These are phyloP conservation scores for Syngnathus scovelli DNA, from an alignment of 2,113 vertebrate genomes.

Conservation along the genomic window DNA sequence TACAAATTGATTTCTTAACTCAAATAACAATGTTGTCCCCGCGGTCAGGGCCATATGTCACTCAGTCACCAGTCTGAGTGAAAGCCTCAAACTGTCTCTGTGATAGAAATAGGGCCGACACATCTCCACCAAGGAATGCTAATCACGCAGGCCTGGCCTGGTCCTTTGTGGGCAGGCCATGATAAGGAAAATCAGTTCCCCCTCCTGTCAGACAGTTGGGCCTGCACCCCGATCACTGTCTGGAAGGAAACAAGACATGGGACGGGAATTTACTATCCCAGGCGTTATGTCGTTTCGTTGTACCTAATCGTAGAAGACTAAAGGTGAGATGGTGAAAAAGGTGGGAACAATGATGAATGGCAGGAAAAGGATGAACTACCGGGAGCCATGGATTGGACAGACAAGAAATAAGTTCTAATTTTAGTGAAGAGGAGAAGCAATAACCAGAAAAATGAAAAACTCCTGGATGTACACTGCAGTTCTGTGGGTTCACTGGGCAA, in stretches of 20 bases:
- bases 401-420: constrained; percentile 29
- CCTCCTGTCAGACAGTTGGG: constrained; percentile 77
- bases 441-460: constrained; percentile 14
- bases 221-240: constrained; percentile 75
- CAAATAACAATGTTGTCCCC: constrained; percentile 99
- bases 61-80: constrained; percentile 92
- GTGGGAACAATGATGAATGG: constrained; percentile 15
- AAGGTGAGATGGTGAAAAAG: constrained; percentile 60
- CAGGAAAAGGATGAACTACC: constrained; percentile 13
- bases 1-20: constrained; percentile 99
- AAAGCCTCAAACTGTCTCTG: constrained; percentile 98
- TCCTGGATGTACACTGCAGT: constrained; percentile 63
- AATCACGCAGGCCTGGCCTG: constrained; percentile 85
- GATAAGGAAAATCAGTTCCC: constrained; percentile 95
- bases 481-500: constrained; percentile 63
- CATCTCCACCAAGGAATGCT: constrained; percentile 87
- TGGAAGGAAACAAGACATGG: constrained; percentile 76
- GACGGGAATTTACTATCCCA: constrained; percentile 76
- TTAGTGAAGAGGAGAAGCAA: constrained; percentile 6
- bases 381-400: constrained; percentile 36
- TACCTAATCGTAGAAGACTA: constrained; percentile 60
- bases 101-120: constrained; percentile 93
- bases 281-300: constrained; percentile 69
- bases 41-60: constrained; percentile 97
- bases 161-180: constrained; percentile 91